A percentile compares a stretch with the other conserved stretches of the same genome.
These are phyloP conservation scores for Troides aeacus DNA, from an alignment of 2,888 invertebrate species.

Conservation along the genomic window DNA sequence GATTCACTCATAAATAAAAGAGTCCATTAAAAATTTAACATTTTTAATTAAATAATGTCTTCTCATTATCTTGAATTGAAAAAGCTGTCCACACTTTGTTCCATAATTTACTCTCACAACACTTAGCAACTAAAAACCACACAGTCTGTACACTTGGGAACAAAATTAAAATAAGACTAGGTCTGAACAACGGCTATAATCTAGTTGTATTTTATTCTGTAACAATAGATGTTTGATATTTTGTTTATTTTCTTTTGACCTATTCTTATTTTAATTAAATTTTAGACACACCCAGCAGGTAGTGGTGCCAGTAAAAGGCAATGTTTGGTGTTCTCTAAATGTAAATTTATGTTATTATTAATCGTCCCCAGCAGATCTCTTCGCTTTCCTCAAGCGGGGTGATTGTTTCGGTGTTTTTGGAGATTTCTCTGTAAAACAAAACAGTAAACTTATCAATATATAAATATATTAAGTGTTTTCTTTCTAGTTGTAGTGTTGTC, in stretches of 20 bases:
- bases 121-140: slow-evolving; percentile 64
- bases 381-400: slow-evolving; percentile 88
- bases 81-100: slow-evolving; percentile 71
- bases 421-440: slow-evolving; percentile 84
- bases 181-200: slow-evolving; percentile 31
- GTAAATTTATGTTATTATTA: slow-evolving; percentile 50
- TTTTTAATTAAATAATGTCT: slow-evolving; percentile 75
- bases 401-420: slow-evolving; percentile 84
- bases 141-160: slow-evolving; percentile 54
- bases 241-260: slow-evolving; percentile 33
- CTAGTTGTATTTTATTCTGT: slow-evolving; percentile 10
- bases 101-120: slow-evolving; percentile 75
- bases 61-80: slow-evolving; percentile 61
- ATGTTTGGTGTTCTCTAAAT: slow-evolving; percentile 35
- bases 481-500: too few relatives aligned
- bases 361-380: slow-evolving; percentile 86
- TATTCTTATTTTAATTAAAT: slow-evolving; percentile 62
- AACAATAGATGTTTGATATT: slow-evolving; percentile 19
- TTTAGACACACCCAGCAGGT: slow-evolving; percentile 36
- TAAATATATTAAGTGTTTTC: too few relatives aligned
- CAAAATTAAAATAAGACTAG: slow-evolving; percentile 56
- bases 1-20: slow-evolving; percentile 22
- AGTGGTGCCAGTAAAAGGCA: slow-evolving; percentile 30
- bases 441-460: neutral
- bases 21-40: slow-evolving; percentile 61